Percentiles rank a stretch among this genome's conserved stretches.
Evolutionary conservation across 2,113 vertebrate species (phyloP).

Genomic region (Dissostichus mawsoni): DNA sequence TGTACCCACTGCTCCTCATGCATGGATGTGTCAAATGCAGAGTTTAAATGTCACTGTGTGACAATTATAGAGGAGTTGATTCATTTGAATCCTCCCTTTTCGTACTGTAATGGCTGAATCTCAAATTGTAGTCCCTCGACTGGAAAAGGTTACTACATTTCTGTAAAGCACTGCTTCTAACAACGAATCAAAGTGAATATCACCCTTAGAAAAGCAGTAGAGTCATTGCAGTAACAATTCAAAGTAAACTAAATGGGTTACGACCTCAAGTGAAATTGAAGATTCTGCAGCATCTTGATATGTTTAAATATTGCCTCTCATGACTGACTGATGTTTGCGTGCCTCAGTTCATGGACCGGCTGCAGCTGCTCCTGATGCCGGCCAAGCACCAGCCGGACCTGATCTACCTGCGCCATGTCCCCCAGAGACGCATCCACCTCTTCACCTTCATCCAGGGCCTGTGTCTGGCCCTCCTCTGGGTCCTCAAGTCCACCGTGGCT

Average conservation of each 20-base stretch:
- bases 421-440: slow-evolving; percentile 94
- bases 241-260: neutral
- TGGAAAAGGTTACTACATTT: too few species aligned
- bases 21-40: too few species aligned
- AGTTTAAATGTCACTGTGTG: too few species aligned
- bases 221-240: too few species aligned
- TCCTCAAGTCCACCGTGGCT: slow-evolving; percentile 97
- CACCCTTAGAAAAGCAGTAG: too few species aligned
- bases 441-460: slow-evolving; percentile 97
- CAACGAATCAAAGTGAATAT: too few species aligned
- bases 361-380: slow-evolving; percentile 97
- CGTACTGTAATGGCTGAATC: too few species aligned
- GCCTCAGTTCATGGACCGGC: slow-evolving; percentile 96
- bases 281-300: neutral
- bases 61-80: too few species aligned
- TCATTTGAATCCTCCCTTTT: too few species aligned
- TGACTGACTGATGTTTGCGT: neutral
- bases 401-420: slow-evolving; percentile 97
- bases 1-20: too few species aligned
- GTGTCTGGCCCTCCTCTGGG: slow-evolving; percentile 95
- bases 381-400: slow-evolving; percentile 98
- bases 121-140: too few species aligned
- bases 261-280: neutral
- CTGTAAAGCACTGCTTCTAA: too few species aligned
- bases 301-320: neutral